Evolutionary conservation across 1,140 invertebrate genomes (phyloP).

Genomic region (Vanessa atalanta): DNA sequence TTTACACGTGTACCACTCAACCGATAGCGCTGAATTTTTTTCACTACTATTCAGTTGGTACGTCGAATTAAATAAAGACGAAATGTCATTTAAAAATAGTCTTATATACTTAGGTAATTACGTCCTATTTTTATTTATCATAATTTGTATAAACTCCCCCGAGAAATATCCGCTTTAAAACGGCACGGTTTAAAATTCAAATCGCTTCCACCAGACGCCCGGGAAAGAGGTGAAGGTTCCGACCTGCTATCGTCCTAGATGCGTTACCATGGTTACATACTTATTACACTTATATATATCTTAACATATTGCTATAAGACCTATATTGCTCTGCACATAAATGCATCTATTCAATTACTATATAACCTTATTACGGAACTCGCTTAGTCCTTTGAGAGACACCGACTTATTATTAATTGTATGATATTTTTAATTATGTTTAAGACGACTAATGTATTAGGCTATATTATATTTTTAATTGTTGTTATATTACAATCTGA

Average conservation of each 20-base stretch:
- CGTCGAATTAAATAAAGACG: too few relatives aligned
- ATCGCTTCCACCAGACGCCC: conserved; percentile 27
- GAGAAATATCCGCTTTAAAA: conserved; percentile 11
- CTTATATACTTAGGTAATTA: too few relatives aligned
- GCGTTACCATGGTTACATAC: conserved; percentile 55
- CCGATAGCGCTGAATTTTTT: too few relatives aligned
- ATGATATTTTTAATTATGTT: not conserved
- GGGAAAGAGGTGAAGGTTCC: conserved; percentile 60
- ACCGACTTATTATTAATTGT: conserved; percentile 10
- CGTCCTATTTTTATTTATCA: not conserved
- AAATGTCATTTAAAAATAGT: too few relatives aligned
- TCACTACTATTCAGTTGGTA: too few relatives aligned
- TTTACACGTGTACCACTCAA: too few relatives aligned
- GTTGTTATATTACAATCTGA: too few relatives aligned
- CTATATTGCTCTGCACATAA: conserved; percentile 4
- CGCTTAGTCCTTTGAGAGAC: conserved; percentile 32
- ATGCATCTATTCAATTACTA: conserved; percentile 41
- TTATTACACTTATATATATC: conserved; percentile 12
- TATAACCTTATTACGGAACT: conserved; percentile 43
- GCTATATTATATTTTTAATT: too few relatives aligned
- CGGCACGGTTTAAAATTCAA: conserved; percentile 32
- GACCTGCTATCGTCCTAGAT: conserved; percentile 63
- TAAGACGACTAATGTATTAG: not conserved
- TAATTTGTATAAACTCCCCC: not conserved
- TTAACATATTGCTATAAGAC: conserved; percentile 13